These are phyloP conservation scores for Bradypodion pumilum DNA, from an alignment of 2,797 vertebrate genomes.

Conservation along the genomic window DNA sequence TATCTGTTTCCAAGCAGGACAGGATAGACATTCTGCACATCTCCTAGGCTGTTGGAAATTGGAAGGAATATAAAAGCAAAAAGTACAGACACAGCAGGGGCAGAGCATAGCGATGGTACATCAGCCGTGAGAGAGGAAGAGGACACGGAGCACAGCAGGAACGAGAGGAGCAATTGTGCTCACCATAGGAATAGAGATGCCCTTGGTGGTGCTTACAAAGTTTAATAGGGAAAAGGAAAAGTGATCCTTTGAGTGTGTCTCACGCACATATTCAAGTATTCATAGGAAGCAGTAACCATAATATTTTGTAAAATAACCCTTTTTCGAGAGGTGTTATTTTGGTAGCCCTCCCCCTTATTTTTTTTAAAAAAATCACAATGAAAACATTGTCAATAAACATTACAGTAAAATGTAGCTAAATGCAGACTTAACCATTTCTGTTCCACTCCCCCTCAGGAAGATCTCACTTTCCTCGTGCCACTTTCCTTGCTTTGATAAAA, in stretches of 20 bases:
- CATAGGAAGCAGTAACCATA: background rate
- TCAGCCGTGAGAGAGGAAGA: background rate
- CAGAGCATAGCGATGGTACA: background rate
- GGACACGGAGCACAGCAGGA: background rate
- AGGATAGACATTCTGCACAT: background rate
- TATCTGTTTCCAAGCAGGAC: too few species aligned
- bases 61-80: background rate
- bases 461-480: background rate
- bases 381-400: background rate
- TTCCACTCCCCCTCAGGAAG: too few species aligned
- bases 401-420: background rate
- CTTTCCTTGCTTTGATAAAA: background rate
- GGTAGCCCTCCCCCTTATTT: too few species aligned
- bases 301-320: background rate
- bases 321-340: background rate
- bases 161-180: background rate
- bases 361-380: background rate
- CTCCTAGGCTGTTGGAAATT: background rate
- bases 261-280: background rate
- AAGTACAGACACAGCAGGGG: background rate
- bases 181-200: background rate
- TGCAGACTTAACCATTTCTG: background rate
- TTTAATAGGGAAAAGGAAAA: background rate
- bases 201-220: background rate
- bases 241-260: background rate